Evolutionary conservation across 2,888 invertebrate genomes (phyloP).

Genomic region (Oligia strigilis): DNA sequence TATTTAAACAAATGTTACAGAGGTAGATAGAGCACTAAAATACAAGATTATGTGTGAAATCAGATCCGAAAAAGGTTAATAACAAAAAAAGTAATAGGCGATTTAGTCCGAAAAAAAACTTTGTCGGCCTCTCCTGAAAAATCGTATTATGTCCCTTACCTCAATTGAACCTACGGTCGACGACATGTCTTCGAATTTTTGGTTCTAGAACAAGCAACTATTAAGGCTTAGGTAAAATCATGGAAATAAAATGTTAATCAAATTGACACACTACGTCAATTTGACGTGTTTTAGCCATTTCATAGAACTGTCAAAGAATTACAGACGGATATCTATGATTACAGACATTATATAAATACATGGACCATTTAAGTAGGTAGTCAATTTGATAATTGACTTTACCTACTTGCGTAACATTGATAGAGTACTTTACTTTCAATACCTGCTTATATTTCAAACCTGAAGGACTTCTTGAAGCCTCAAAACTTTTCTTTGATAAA

Average conservation of each 20-base stretch:
- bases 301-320: neutral
- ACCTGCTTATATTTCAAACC: conserved; percentile 6
- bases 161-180: too few relatives aligned
- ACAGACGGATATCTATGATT: neutral
- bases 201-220: too few relatives aligned
- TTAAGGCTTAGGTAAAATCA: neutral
- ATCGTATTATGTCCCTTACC: too few relatives aligned
- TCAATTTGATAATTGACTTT: neutral
- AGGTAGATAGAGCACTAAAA: too few relatives aligned
- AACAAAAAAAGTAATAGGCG: too few relatives aligned
- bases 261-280: neutral
- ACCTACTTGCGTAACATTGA: neutral
- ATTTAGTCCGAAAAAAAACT: too few relatives aligned
- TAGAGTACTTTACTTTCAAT: neutral
- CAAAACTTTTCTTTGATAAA: conserved; percentile 18
- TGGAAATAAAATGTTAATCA: neutral
- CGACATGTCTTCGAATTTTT: neutral
- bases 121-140: too few relatives aligned
- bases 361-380: neutral
- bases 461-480: conserved; percentile 16
- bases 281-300: neutral
- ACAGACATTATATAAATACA: neutral
- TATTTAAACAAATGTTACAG: too few relatives aligned
- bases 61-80: too few relatives aligned
- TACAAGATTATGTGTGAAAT: too few relatives aligned